These are phyloP conservation scores for Macrotrachela quadricornifera DNA, from an alignment of 1,140 invertebrate species.

Conservation along the genomic window DNA sequence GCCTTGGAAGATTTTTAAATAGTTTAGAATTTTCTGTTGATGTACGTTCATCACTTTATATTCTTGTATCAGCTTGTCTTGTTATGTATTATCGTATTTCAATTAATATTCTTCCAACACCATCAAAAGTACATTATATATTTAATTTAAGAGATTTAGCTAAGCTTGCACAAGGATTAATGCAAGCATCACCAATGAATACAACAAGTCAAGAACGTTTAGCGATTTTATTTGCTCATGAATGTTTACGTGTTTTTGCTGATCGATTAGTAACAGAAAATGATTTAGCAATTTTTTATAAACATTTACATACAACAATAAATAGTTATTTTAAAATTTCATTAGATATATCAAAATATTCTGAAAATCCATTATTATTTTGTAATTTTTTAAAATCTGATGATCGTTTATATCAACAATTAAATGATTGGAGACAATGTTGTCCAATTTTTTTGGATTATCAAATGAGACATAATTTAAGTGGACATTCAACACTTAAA, in stretches of 20 bases:
- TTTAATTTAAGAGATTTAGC: constrained; percentile 31
- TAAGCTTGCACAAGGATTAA: constrained; percentile 23
- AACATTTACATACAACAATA: constrained; percentile 45
- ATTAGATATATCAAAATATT: constrained; percentile 21
- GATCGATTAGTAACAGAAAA: constrained; percentile 55
- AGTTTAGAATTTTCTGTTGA: constrained; percentile 28
- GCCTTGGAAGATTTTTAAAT: constrained; percentile 24
- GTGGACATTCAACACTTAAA: constrained; percentile 4
- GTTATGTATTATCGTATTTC: constrained; percentile 26
- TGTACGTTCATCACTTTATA: constrained; percentile 21
- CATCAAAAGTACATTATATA: constrained; percentile 32
- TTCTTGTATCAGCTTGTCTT: constrained; percentile 24
- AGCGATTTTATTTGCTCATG: constrained; percentile 60
- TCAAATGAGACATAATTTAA: neutral
- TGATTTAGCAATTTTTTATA: constrained; percentile 50
- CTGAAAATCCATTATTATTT: neutral
- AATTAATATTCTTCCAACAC: constrained; percentile 27
- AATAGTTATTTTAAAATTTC: constrained; percentile 51
- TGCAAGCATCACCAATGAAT: constrained; percentile 12
- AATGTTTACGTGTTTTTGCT: constrained; percentile 54
- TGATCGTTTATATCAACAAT: constrained; percentile 4
- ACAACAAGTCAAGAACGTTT: constrained; percentile 40
- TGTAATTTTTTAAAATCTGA: constrained; percentile 6
- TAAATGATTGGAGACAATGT: constrained; percentile 5
- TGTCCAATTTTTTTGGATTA: constrained; percentile 4